Percentiles rank a stretch among this genome's conserved stretches.
Conservation (phyloP, 2,888 invertebrate species). For the Zelleria hepariella region DNA sequence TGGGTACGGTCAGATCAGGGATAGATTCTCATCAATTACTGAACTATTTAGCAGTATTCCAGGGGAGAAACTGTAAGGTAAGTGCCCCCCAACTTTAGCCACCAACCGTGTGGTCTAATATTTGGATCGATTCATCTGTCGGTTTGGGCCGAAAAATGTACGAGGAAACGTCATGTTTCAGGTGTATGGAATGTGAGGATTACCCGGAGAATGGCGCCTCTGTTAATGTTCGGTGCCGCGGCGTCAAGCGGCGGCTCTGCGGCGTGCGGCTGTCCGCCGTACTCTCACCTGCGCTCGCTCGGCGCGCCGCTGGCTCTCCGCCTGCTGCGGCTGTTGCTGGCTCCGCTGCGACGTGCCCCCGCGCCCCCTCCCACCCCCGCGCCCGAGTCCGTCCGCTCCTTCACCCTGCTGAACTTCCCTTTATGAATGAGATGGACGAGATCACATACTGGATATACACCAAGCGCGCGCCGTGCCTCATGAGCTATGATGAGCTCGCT, state of each 20-base stretch:
- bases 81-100: no score
- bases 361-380: slow-evolving; percentile 8
- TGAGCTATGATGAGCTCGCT: slow-evolving; percentile 43
- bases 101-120: neutral
- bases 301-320: neutral
- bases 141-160: neutral
- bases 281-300: neutral
- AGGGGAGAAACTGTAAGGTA: neutral
- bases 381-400: slow-evolving; percentile 1
- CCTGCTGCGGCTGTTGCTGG: neutral
- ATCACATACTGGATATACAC: slow-evolving; percentile 63
- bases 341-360: slow-evolving; percentile 9
- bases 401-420: slow-evolving; percentile 29
- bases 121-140: neutral
- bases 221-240: neutral
- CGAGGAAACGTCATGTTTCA: slow-evolving; percentile 22
- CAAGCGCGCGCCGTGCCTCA: slow-evolving; percentile 59
- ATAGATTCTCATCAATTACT: neutral
- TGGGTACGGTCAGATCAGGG: neutral
- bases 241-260: slow-evolving; percentile 12
- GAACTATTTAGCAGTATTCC: neutral
- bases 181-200: slow-evolving; percentile 51
- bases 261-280: neutral
- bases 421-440: slow-evolving; percentile 63
- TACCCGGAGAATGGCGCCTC: slow-evolving; percentile 21